Percentiles rank a stretch among this genome's conserved stretches.
phyloP scores from a whole-genome alignment of 2,113 vertebrate genomes.

The Mesembrinibis cayennensis region DNA sequence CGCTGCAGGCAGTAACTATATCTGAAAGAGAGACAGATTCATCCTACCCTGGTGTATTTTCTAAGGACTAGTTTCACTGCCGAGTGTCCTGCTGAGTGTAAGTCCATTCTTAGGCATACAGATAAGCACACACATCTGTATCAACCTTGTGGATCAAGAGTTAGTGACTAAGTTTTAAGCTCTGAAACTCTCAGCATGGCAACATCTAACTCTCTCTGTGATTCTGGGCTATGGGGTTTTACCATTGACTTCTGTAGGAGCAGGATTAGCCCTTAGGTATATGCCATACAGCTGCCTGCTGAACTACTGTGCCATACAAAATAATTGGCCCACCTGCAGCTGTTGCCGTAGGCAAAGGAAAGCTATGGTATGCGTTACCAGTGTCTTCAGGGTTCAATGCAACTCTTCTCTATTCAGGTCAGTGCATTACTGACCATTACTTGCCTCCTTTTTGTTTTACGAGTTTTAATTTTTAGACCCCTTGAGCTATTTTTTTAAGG shows the following conservation, averaged over 20 bases:
- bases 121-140: neutral
- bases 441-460: neutral
- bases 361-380: neutral
- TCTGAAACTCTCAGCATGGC: neutral
- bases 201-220: neutral
- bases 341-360: neutral
- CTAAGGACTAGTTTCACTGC: neutral
- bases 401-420: neutral
- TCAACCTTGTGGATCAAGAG: neutral
- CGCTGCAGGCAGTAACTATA: neutral
- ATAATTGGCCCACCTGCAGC: neutral
- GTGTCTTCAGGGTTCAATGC: neutral
- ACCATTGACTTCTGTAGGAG: neutral
- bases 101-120: neutral
- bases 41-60: neutral
- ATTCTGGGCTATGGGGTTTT: neutral
- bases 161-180: neutral
- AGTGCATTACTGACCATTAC: neutral
- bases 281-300: neutral
- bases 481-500: neutral
- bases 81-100: fast-evolving
- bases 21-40: neutral
- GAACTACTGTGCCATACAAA: neutral
- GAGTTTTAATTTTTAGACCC: neutral
- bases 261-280: neutral